Evolutionary conservation across 2,888 invertebrate genomes (phyloP).

Genomic region (Xylota segnis): DNA sequence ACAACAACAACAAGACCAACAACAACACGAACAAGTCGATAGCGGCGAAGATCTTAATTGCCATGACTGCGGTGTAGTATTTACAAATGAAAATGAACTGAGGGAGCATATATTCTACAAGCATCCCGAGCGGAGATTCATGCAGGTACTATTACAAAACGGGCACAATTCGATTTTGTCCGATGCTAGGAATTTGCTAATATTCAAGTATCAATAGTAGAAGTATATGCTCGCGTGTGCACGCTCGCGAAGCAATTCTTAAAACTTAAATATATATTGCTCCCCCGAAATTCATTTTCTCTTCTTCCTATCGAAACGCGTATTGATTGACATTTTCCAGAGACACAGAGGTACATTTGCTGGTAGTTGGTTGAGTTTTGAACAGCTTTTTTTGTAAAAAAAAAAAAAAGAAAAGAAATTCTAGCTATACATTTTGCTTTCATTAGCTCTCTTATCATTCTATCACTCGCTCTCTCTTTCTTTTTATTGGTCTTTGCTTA

Average conservation of each 20-base stretch:
- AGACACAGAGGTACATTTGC: conserved; percentile 23
- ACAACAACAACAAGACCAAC: conserved; percentile 65
- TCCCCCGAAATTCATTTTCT: conserved; percentile 28
- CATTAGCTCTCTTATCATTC: too few relatives aligned
- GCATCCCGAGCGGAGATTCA: conserved; percentile 78
- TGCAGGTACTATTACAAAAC: conserved; percentile 78
- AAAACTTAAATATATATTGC: conserved; percentile 4
- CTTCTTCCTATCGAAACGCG: conserved; percentile 11
- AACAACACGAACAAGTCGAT: conserved; percentile 72
- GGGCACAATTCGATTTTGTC: conserved; percentile 69
- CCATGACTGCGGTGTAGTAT: conserved; percentile 77
- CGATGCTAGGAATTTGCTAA: conserved; percentile 74
- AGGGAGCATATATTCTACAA: conserved; percentile 78
- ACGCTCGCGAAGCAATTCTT: neutral
- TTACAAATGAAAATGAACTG: conserved; percentile 77
- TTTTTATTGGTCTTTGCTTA: too few relatives aligned
- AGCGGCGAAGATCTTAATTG: conserved; percentile 77
- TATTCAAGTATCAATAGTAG: conserved; percentile 73
- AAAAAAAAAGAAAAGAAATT: neutral
- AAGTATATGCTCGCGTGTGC: conserved; percentile 24
- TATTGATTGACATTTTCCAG: neutral
- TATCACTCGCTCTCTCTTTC: too few relatives aligned
- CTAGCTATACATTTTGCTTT: too few relatives aligned
- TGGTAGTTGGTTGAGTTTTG: conserved; percentile 24
- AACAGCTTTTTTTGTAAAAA: neutral